Conservation (phyloP, 1,140 invertebrate species). For the Homarus americanus region DNA sequence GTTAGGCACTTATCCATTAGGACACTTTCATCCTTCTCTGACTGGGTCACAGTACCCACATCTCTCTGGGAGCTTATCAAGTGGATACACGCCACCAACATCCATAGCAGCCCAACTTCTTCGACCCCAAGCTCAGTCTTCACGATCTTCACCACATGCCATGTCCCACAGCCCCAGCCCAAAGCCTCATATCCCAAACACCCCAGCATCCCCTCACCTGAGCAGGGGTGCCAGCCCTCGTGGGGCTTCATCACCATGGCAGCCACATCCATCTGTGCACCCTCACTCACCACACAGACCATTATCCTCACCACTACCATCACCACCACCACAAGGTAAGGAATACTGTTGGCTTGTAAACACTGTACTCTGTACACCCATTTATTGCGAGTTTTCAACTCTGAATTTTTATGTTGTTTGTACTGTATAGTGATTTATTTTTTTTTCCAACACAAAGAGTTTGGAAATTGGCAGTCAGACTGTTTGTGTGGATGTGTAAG, state of each 20-base stretch:
- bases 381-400: too few relatives aligned
- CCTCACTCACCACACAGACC: slow-evolving; percentile 56
- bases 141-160: slow-evolving; percentile 44
- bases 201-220: slow-evolving; percentile 62
- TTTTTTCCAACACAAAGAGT: too few relatives aligned
- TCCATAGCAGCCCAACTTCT: slow-evolving; percentile 50
- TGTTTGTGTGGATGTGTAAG: too few relatives aligned
- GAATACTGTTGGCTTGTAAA: too few relatives aligned
- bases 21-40: slow-evolving; percentile 32
- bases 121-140: slow-evolving; percentile 27
- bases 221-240: slow-evolving; percentile 58
- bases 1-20: slow-evolving; percentile 41
- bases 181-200: slow-evolving; percentile 45
- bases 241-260: slow-evolving; percentile 59
- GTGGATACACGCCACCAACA: slow-evolving; percentile 45
- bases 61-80: slow-evolving; percentile 10
- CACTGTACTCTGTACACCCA: too few relatives aligned
- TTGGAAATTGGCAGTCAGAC: too few relatives aligned
- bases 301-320: slow-evolving; percentile 52
- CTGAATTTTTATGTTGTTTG: too few relatives aligned
- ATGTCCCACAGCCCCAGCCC: slow-evolving; percentile 31
- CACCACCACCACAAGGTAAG: slow-evolving; percentile 69
- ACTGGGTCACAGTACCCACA: slow-evolving; percentile 48
- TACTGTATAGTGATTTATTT: too few relatives aligned
- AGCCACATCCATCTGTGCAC: slow-evolving; percentile 52